Base-by-base conservation (phyloP, 1,140 invertebrate genomes). In the Laupala kohalensis region DNA sequence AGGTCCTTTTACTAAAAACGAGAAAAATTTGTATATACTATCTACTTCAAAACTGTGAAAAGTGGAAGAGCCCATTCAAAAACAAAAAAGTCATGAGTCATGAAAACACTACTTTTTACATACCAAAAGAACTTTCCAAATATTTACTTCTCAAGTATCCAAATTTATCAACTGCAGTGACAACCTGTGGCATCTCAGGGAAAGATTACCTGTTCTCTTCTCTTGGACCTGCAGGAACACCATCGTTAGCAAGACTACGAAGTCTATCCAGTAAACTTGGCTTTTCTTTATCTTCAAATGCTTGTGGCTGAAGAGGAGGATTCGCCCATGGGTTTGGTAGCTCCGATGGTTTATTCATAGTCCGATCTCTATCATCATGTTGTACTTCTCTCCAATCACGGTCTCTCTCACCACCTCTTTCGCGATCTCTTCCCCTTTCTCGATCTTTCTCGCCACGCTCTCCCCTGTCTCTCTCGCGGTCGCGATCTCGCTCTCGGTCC, bases 191-290 rank as follows among this genome's bases (percentile, higher is more conserved):
- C n/a, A n/a, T n/a, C n/a, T n/a, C n/a, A n/a, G n/a, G n/a, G n/a
- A n/a, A n/a, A n/a, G n/a, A n/a, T 12, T 68, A 68, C 67, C 67
- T 68, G 25, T 71, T 74, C 74, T 65, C 81, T 79, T 19, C 80
- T 76, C 71, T 82, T 77, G 72, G 81, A 4, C 24, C 5, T 5
- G 30, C 63, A 64, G 28, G 53, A 65, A 74, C 69, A 25, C 74
- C 69, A 53, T 75, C 72, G 67, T 76, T 74, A 4, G 75, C 75
- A 24, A 76, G 28, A 37, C 67, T 76, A 19, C 75, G 53, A 13
- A 76, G 62, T 64, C 75, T 69, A 12, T 76, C 75, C 68, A 76
- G 66, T 12, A 76, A 65, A 19, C 72, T 71, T 19, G 73, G 73
- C 23, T 74, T 74, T 12, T 71, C 70, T 0, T 23, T 26, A 6